A percentile compares a stretch with the other conserved stretches of the same genome.
Conservation (phyloP, 2,797 vertebrate species). For the Tolypeutes matacus region DNA sequence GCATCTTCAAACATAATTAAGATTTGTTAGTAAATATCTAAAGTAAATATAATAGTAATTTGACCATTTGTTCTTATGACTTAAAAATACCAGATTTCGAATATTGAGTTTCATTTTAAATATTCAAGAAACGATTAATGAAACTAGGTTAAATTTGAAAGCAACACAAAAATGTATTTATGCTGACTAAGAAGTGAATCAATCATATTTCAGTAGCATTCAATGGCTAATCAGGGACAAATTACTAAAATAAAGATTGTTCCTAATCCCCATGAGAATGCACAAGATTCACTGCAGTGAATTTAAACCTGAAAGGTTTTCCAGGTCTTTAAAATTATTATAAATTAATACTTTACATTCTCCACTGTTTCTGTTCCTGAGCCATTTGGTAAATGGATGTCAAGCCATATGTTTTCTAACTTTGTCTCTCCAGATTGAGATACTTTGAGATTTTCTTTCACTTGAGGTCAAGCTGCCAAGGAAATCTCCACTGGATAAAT, state of each 20-base stretch:
- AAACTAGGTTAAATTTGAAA: constrained; percentile 57
- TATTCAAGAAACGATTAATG: constrained; percentile 35
- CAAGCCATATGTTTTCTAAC: background rate
- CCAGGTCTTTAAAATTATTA: constrained; percentile 11
- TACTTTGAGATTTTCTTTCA: constrained; percentile 3
- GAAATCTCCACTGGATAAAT: background rate
- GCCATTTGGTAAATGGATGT: background rate
- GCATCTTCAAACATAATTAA: constrained; percentile 41
- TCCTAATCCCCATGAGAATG: background rate
- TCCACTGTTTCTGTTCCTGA: background rate
- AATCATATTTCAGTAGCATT: background rate
- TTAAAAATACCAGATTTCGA: constrained; percentile 47
- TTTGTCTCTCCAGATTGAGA: background rate
- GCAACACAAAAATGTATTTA: constrained; percentile 3
- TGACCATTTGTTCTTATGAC: background rate
- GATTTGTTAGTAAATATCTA: constrained; percentile 21
- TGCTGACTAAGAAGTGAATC: background rate
- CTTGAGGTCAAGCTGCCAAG: constrained; percentile 23
- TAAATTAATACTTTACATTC: background rate
- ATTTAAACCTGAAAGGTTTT: background rate
- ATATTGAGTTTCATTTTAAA: background rate
- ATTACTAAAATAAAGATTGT: background rate
- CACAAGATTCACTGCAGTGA: background rate
- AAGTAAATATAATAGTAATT: constrained; percentile 8
- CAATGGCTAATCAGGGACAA: background rate